Base-by-base conservation (phyloP, 2,797 vertebrate genomes). In the Loris lydekkerianus region DNA sequence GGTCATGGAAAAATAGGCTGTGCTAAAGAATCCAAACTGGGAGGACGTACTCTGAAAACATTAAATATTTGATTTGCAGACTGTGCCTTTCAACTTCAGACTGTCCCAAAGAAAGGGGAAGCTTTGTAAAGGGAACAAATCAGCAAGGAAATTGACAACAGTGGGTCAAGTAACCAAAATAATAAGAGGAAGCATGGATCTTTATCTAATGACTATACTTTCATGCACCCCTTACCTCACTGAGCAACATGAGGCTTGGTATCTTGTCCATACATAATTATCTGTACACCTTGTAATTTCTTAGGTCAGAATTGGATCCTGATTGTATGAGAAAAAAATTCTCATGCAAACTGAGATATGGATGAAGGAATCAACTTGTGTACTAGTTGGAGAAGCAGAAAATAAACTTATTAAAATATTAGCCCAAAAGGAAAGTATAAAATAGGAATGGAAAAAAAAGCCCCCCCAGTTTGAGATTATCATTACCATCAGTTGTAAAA, bases 401-500 rank as follows among this genome's bases (percentile, higher is more conserved):
- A 92, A 94, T 91, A 92, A 69, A 93, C 46, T 34, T 46, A 82
- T 76, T 76, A 96, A 92, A 96, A 91, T 56, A 89, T 89, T 46
- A 61, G n/a, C 58, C 77, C 53, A 21, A 76, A 95, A 65, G 46
- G 86, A 61, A 5, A 81, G 15, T 58, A 77, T 76, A 10, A 92
- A 69, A 13, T 61, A 25, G 87, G 87, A 72, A 61, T 31, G 49
- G 10, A 25, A 63, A 61, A 46, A 73, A 56, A 20, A 91, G 5
- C 40, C 37, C 56, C 34, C 4, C 69, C 69, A 92, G 84, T 92
- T 95, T 91, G 87, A 76, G 78, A 61, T 43, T 40, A 29, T 92
- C 43, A 84, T 96, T 95, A 96, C 93, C 93, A 89, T 76, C 93
- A 96, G 67, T 93, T 67, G 63, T 75, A 85, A 85, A 88, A 86